Evolutionary conservation across 2,888 invertebrate genomes (phyloP).

Genomic region (Hyposoter dolosus): DNA sequence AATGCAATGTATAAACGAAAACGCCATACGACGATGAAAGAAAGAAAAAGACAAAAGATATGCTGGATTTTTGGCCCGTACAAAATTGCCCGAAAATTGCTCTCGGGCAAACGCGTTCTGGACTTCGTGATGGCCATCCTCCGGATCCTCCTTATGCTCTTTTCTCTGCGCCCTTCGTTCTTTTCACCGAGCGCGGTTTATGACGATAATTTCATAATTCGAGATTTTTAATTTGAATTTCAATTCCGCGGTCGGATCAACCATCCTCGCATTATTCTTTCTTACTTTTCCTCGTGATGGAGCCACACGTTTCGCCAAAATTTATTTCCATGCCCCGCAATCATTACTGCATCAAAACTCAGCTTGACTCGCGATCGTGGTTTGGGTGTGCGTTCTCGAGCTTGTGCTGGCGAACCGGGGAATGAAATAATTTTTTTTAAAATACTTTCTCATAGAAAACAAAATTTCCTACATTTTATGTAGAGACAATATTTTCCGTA

Average conservation of each 20-base stretch:
- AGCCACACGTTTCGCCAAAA: not conserved
- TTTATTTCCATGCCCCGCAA: not conserved
- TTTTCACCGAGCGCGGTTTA: conserved; percentile 66
- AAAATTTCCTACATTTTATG: not conserved
- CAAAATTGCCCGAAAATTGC: conserved; percentile 83
- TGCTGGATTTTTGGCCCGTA: conserved; percentile 69
- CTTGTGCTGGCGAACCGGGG: not conserved
- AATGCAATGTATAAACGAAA: conserved; percentile 60
- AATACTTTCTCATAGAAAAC: not conserved
- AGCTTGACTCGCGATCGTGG: too few species aligned
- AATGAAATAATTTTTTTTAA: not conserved
- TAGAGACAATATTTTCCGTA: not conserved
- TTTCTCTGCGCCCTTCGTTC: conserved; percentile 10
- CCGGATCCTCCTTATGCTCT: conserved; percentile 19
- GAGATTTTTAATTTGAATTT: conserved; percentile 84
- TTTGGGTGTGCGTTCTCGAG: not conserved
- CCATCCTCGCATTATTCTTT: conserved; percentile 31
- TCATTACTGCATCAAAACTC: not conserved
- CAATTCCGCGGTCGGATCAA: conserved; percentile 76
- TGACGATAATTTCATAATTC: conserved; percentile 81
- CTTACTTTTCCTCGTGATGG: not conserved
- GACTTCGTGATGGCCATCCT: conserved; percentile 36
- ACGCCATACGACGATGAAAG: conserved; percentile 37
- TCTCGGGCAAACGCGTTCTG: conserved; percentile 62
- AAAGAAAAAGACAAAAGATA: conserved; percentile 58